Conservation (phyloP, 2,888 invertebrate genomes). For the Gibbula magus region DNA sequence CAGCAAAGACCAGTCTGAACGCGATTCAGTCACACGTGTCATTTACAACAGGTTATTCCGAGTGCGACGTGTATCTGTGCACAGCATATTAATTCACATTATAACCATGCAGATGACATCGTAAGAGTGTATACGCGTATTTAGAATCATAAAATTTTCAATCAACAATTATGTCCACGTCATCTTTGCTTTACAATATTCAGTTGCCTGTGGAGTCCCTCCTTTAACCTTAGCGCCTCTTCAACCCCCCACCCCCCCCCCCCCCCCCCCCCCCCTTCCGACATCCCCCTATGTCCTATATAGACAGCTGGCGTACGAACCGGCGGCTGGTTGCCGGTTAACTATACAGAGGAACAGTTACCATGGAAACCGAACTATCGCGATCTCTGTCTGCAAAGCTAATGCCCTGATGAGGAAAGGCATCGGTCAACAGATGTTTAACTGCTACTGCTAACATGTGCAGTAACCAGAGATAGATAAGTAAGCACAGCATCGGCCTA, state of each 20-base stretch:
- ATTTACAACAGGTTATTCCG: too few species aligned
- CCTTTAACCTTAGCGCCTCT: background rate
- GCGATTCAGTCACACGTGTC: too few species aligned
- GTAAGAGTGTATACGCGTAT: too few species aligned
- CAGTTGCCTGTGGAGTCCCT: too few species aligned
- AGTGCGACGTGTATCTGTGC: too few species aligned
- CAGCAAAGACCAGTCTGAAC: too few species aligned
- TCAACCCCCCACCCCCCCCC: background rate
- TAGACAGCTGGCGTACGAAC: background rate
- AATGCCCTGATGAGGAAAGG: background rate
- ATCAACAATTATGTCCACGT: too few species aligned
- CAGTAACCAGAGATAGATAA: background rate
- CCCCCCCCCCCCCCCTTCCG: background rate
- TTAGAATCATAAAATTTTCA: too few species aligned
- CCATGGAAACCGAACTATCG: background rate
- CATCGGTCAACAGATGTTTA: background rate
- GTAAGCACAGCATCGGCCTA: background rate
- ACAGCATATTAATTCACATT: background rate
- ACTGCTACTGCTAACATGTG: background rate
- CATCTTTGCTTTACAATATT: too few species aligned
- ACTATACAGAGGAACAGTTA: background rate
- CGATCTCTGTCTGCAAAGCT: background rate
- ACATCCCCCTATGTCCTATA: background rate
- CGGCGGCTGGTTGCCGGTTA: background rate
- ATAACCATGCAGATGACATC: too few species aligned